phyloP scores from a whole-genome alignment of 2,888 invertebrate species.

The Anorthoa munda region DNA sequence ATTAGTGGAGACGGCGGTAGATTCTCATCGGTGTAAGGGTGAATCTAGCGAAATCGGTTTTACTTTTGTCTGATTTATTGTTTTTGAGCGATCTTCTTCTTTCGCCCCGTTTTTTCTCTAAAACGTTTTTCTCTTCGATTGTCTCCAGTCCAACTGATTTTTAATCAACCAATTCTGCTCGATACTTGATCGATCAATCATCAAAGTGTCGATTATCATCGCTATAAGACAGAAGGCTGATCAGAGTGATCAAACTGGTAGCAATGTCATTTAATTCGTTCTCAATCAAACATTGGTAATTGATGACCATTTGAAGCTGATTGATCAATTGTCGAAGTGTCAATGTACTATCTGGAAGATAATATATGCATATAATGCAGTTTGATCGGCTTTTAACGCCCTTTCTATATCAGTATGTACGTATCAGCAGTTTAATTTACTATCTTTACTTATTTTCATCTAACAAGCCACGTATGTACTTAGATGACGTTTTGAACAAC shows the following conservation, averaged over 20 bases:
- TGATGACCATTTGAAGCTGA: slow-evolving; percentile 7
- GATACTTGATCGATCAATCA: background rate
- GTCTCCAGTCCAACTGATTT: background rate
- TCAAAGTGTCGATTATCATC: background rate
- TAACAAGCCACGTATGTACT: background rate
- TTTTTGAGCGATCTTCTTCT: background rate
- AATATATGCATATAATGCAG: background rate
- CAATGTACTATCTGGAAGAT: slow-evolving; percentile 3
- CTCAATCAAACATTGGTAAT: slow-evolving; percentile 8
- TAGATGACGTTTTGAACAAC: background rate
- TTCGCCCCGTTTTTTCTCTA: background rate
- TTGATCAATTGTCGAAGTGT: slow-evolving; percentile 2
- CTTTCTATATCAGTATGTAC: background rate
- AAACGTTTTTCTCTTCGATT: background rate
- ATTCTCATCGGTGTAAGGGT: slow-evolving; percentile 31
- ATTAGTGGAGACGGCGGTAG: slow-evolving; percentile 31
- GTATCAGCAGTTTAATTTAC: background rate
- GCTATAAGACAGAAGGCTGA: background rate
- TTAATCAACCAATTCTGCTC: background rate
- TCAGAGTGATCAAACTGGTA: slow-evolving; percentile 1
- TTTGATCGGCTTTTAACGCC: background rate
- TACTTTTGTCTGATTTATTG: slow-evolving; percentile 4
- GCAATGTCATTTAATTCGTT: background rate
- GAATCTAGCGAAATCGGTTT: slow-evolving; percentile 14
- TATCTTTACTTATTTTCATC: background rate